Evolutionary conservation across 2,888 invertebrate species (phyloP), one percentile per base, ranked within the genome.

Genomic region (Synanthedon andrenaeformis): DNA sequence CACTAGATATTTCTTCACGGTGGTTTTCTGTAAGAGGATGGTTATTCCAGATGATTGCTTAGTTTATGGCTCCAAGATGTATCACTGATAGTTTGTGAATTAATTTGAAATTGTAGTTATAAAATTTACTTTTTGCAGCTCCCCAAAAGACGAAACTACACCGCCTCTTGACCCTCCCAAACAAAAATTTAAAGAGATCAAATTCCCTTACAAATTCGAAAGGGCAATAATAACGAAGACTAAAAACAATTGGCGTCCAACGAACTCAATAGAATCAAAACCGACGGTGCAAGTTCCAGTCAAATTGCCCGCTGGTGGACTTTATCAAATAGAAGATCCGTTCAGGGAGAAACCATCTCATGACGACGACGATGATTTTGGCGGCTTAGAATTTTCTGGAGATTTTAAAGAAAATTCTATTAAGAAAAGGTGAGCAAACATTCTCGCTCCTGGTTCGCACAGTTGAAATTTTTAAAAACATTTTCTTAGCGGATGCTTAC

Each of bases 181-280:
- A 52, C 62, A 70, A 2, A 51, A 64, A 1, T 66, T 66, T 53
- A 59, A 66, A 35, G 67, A 65, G 4, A 65, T 69, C 54, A 61
- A 63, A 53, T 80, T 69, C 58, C 83, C 87, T 1, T 81, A 76
- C 63, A 78, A 75, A 54, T 74, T 76, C 41, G 75, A 83, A 49
- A 64, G 66, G 35, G 57, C 67, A 45, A 65, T 68, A 42, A 63
- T 65, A 45, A 70, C 72, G 1, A 65, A 62, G 52, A 59, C 65
- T 10, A 75, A 69, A 28, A 63, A 61, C 19, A 59, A 59, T 35
- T 79, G 77, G 77, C 63, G 62, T 14, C 63, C 63, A 13, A 55
- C 58, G 10, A 59, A 59, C 13, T 56, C 54, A 0, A 53, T 76
- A 49, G 81, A 80, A 14, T 70, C 79, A 1, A 72, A 59, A 52